Base-by-base conservation (phyloP, 2,113 vertebrate species). In the Ammodytes dubius region DNA sequence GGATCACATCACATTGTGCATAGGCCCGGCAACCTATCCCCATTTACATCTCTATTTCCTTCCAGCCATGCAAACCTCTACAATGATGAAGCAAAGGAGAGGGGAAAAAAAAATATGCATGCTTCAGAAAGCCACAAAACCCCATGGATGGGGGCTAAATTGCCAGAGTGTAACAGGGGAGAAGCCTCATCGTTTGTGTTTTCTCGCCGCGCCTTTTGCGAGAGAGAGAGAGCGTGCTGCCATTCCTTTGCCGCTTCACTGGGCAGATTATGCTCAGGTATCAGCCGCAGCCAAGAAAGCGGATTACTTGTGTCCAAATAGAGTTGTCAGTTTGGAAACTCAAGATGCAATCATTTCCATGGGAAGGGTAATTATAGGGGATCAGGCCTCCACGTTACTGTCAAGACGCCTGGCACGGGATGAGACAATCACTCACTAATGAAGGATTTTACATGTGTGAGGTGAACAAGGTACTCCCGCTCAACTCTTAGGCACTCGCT, bases 291-390 rank as follows among this genome's bases (percentile, higher is more conserved):
- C 85, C 79, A 79, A 89, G 92, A 92, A 92, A 94, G 89, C 92
- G 93, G 92, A 95, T 95, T 95, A 94, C 90, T 92, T 93, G 88
- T 88, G 91, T 92, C 91, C 92, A 95, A 95, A 95, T 95, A 93
- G 92, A 95, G 92, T 93, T 94, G 93, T 94, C 94, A 94, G 93
- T 95, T 94, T 93, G 88, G 91, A 94, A 95, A 94, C 88, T 93
- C 92, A 85, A 93, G 90, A 93, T 92, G 90, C 88, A 91, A 92
- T 95, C 92, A 94, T 93, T 92, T 94, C 89, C 90, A 91, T 77
- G 70, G 83, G 86, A 91, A 87, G 84, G 85, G 91, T 95, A 96
- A 94, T 95, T 93, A 94, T 81, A 79, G 93, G 67, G 91, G 92
- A 93, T 94, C 88, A 93, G 81, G 79, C 75, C 27, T 27, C 84